These are phyloP conservation scores for Coregonus sp. DNA, from an alignment of 2,797 vertebrate species.

Conservation along the genomic window DNA sequence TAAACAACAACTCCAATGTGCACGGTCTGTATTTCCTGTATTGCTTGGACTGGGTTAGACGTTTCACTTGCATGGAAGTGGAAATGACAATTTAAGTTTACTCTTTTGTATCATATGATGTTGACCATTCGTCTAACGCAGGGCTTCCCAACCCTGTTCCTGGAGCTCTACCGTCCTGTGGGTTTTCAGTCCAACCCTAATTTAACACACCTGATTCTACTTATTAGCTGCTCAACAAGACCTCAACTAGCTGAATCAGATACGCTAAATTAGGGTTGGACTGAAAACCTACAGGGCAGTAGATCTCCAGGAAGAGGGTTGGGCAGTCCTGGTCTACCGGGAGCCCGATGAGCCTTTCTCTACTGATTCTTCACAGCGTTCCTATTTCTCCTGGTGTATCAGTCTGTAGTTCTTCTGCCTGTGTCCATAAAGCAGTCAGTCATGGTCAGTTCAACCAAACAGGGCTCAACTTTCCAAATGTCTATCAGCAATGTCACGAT, in stretches of 20 bases:
- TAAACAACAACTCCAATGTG: background rate
- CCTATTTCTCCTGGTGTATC: conserved; percentile 22
- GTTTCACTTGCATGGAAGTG: background rate
- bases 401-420: conserved; percentile 24
- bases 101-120: background rate
- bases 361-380: conserved; percentile 26
- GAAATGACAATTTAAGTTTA: background rate
- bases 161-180: too few relatives aligned
- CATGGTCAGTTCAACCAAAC: background rate
- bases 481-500: background rate
- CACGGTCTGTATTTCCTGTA: background rate
- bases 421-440: conserved; percentile 18
- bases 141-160: too few relatives aligned
- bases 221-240: too few relatives aligned
- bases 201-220: too few relatives aligned
- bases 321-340: background rate
- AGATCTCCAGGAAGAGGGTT: too few relatives aligned
- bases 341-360: conserved; percentile 12
- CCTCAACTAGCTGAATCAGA: too few relatives aligned
- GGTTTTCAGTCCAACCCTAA: too few relatives aligned
- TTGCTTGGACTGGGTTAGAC: background rate
- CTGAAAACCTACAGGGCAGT: too few relatives aligned
- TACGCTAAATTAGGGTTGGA: too few relatives aligned
- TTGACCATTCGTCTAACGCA: background rate
- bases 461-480: conserved; percentile 18